Base-by-base conservation (phyloP, 2,888 invertebrate genomes). In the Calephelis perditalis region DNA sequence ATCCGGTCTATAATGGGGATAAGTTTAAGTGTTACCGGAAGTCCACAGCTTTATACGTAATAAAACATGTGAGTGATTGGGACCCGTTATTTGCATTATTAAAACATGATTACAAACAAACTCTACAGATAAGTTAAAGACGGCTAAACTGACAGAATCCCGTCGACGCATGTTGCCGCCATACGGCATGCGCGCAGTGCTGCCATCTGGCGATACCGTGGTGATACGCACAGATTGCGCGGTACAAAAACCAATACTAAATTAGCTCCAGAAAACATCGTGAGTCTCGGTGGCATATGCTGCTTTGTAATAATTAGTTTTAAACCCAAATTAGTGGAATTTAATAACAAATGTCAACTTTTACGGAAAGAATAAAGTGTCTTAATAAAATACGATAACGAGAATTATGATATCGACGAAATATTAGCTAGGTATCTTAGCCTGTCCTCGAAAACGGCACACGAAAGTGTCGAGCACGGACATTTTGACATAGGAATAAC, bases 211-310 rank as follows among this genome's bases (percentile, higher is more conserved):
- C 73, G 68, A 70, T 67, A 68, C 67, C 85, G 76, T 86, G 86
- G 81, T 73, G 68, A 70, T 67, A 68, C 67, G 66, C 68, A 65
- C 61, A 74, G 77, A 78, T 77, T 79, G 71, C 58, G 26, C 40
- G 52, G 52, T 72, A 79, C 71, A 74, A 77, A 76, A 74, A 76
- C 75, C 71, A 74, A 74, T 73, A 74, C 70, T 66, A 79, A 81
- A 80, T 82, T 81, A 78, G 74, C 74, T 74, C 66, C 71, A 70
- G 65, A 70, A 68, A 64, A 69, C 67, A 68, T 67, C 63, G 64
- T 71, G 71, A 80, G 81, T 81, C 84, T 85, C 76, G 82, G 86
- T 84, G 79, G 79, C 85, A 84, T 84, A 85, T 85, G 85, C 76
- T 76, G 78, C 76, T 75, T 81, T 15, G 26, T 15, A 46, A 63